A percentile compares a stretch with the other conserved stretches of the same genome.
Evolutionary conservation across 2,797 vertebrate species (phyloP).

Genomic region (Rhinophrynus dorsalis): DNA sequence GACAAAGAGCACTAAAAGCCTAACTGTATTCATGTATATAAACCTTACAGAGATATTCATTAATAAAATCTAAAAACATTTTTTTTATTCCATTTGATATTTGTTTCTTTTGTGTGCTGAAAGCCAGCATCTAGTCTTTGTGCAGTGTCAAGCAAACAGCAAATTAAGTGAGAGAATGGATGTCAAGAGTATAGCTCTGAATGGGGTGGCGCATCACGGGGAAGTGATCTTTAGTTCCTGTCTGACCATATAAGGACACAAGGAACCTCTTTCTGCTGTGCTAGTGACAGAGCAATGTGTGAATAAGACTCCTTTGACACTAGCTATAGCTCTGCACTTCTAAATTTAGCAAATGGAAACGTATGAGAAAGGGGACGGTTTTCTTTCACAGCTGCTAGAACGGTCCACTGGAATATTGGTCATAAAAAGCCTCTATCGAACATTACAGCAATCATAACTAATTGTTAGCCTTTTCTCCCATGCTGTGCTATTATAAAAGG

Average conservation of each 20-base stretch:
- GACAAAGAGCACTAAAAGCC: not conserved
- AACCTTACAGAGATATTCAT: not conserved
- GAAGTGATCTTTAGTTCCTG: too few relatives aligned
- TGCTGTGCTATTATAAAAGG: not conserved
- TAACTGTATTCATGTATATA: not conserved
- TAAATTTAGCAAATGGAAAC: conserved; percentile 14
- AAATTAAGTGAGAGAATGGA: not conserved
- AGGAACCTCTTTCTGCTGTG: not conserved
- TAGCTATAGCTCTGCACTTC: not conserved
- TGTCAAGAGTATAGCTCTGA: not conserved
- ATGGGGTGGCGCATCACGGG: not conserved
- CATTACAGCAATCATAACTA: not conserved
- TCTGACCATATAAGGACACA: not conserved
- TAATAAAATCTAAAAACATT: not conserved
- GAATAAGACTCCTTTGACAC: not conserved
- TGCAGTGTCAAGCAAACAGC: not conserved
- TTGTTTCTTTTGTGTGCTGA: not conserved
- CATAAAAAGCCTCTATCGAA: conserved; percentile 7
- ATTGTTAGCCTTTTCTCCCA: not conserved
- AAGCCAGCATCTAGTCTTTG: too few relatives aligned
- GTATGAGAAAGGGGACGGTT: not conserved
- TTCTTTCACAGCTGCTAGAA: not conserved
- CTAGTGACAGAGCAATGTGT: not conserved
- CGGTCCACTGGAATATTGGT: not conserved
- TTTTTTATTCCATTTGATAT: not conserved